Base-by-base conservation (phyloP, 1,140 invertebrate genomes). In the Rhizoglyphus robini region DNA sequence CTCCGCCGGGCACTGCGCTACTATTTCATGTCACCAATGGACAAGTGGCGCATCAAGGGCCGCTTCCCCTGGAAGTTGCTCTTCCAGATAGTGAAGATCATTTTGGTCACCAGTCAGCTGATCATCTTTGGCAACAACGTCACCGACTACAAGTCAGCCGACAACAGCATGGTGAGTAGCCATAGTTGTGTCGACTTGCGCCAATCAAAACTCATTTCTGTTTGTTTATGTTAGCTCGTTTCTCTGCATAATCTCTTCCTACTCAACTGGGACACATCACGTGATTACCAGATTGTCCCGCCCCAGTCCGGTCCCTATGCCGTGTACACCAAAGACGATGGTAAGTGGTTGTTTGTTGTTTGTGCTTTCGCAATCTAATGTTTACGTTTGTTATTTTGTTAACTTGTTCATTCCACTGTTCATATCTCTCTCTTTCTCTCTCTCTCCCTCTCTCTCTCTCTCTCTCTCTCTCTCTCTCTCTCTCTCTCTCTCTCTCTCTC, bases 11-110 rank as follows among this genome's bases (percentile, higher is more conserved):
- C 84, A 72, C 76, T 98, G 20, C 84, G 88, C 74, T 99, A 96
- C 76, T 96, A 91, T 77, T 99, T 99, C 72, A 96, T 99, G 94
- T 96, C 97, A 78, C 96, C 96, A 1, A 87, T 96, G 67, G 88
- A 98, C 75, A 99, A 99, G 76, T 97, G 90, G 87, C 82, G 86
- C 73, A 87, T 92, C 0, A 89, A 87, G 73, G 79, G 85, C 67
- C 84, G 88, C 73, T 90, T 96, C 75, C 95, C 96, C 1, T 98
- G 91, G 78, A 99, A 99, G 79, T 87, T 99, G 71, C 76, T 87
- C 0, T 82, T 98, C 2, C 96, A 99, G 82, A 80, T 99, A 8
- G 80, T 97, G 23, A 99, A 99, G 80, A 92, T 99, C 58, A 74
- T 98, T 66, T 77, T 99, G 51, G 90, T 99, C 23, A 98, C 96